A percentile compares a stretch with the other conserved stretches of the same genome.
These are phyloP conservation scores for Propithecus coquereli DNA, from an alignment of 2,113 vertebrate genomes.

Conservation along the genomic window DNA sequence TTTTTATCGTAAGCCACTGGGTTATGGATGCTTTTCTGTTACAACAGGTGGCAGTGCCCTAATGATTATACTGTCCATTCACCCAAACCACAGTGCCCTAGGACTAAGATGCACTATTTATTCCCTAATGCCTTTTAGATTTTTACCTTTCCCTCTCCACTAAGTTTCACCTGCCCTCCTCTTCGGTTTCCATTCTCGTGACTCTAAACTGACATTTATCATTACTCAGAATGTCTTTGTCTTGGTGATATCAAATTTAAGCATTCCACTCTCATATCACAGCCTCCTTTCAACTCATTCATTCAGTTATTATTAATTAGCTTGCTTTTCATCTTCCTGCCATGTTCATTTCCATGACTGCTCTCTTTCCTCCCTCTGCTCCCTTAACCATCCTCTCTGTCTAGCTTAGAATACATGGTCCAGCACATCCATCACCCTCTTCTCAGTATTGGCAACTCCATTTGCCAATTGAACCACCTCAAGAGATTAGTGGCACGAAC, in stretches of 20 bases:
- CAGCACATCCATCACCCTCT: background rate
- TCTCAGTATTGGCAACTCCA: slow-evolving; percentile 28
- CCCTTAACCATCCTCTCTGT: background rate
- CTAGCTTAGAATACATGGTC: background rate
- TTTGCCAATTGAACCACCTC: slow-evolving; percentile 33
- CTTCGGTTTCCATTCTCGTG: background rate
- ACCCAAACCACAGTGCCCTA: background rate
- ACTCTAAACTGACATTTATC: background rate
- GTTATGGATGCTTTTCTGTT: background rate
- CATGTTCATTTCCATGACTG: background rate
- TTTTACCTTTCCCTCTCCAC: background rate
- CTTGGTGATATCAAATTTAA: background rate
- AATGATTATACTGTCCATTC: background rate
- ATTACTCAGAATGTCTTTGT: background rate
- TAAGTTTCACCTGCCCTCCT: background rate
- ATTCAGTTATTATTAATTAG: background rate
- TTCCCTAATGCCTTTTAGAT: background rate
- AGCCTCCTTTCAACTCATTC: background rate
- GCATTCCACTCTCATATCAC: background rate
- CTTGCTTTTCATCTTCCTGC: background rate
- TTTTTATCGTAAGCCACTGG: background rate
- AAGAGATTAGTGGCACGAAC: background rate
- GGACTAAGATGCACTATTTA: background rate
- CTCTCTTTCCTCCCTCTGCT: background rate
- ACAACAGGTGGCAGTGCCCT: background rate